phyloP scores from a whole-genome alignment of 2,113 vertebrate species.

The Chunga burmeisteri region DNA sequence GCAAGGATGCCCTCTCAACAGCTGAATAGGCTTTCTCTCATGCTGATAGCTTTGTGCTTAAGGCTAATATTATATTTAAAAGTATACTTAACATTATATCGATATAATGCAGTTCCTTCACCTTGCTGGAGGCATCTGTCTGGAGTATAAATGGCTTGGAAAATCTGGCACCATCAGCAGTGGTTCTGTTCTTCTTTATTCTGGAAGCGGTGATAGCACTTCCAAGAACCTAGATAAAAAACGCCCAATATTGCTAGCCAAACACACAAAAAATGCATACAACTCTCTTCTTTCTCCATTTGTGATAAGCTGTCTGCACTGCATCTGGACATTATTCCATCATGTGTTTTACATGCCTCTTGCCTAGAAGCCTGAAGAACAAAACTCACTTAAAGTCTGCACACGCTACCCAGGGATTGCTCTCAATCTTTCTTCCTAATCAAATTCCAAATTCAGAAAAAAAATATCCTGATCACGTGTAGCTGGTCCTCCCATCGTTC shows the following conservation, averaged over 20 bases:
- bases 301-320: neutral
- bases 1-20: neutral
- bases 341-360: neutral
- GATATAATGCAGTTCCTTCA: neutral
- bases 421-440: neutral
- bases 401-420: neutral
- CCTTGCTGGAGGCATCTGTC: neutral
- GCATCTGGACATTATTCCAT: neutral
- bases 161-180: neutral
- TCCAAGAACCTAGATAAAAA: neutral
- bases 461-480: neutral
- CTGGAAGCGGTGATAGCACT: neutral
- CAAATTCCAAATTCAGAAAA: neutral
- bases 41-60: neutral
- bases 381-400: neutral
- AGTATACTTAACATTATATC: neutral
- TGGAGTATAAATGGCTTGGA: neutral
- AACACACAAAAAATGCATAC: neutral
- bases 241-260: neutral
- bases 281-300: neutral
- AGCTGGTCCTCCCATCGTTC: neutral
- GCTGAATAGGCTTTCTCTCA: neutral
- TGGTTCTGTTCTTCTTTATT: neutral
- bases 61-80: slow-evolving; percentile 3
- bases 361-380: neutral